These are phyloP conservation scores for Stomatorhinus ivindoensis DNA, from an alignment of 2,113 vertebrate genomes.

Conservation along the genomic window DNA sequence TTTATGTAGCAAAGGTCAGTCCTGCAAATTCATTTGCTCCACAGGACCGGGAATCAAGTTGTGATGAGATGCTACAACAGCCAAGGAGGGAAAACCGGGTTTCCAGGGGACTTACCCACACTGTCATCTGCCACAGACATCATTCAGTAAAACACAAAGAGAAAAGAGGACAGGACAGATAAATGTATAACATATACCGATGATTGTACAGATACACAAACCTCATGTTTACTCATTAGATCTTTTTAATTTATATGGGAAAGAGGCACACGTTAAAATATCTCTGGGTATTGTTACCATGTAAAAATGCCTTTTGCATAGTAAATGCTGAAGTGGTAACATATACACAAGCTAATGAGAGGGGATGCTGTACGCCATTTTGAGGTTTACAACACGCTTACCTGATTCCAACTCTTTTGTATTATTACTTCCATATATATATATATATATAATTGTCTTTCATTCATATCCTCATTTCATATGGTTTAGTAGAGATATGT, in stretches of 20 bases:
- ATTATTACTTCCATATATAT: background rate
- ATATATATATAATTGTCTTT: slow-evolving; percentile 18
- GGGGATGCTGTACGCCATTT: background rate
- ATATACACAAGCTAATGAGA: background rate
- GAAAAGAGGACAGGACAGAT: background rate
- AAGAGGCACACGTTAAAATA: slow-evolving; percentile 1
- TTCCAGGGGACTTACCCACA: background rate
- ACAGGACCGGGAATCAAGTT: background rate
- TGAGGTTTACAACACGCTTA: background rate
- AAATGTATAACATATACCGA: background rate
- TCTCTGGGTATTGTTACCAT: slow-evolving; percentile 7
- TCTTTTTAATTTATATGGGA: slow-evolving; percentile 19
- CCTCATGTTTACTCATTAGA: background rate
- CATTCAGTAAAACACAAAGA: background rate
- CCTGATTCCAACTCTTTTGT: background rate
- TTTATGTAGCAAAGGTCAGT: background rate
- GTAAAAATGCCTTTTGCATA: slow-evolving; percentile 16
- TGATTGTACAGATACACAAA: slow-evolving; percentile 8
- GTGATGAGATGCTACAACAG: background rate
- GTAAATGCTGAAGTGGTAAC: slow-evolving; percentile 1
- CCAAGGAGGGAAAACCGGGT: background rate
- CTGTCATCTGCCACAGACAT: background rate
- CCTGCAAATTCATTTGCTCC: background rate
- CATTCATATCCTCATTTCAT: slow-evolving; percentile 15
- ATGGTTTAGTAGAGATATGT: slow-evolving; percentile 2